These are phyloP conservation scores for Gambelia wislizenii DNA, from an alignment of 2,797 vertebrate species.

Conservation along the genomic window DNA sequence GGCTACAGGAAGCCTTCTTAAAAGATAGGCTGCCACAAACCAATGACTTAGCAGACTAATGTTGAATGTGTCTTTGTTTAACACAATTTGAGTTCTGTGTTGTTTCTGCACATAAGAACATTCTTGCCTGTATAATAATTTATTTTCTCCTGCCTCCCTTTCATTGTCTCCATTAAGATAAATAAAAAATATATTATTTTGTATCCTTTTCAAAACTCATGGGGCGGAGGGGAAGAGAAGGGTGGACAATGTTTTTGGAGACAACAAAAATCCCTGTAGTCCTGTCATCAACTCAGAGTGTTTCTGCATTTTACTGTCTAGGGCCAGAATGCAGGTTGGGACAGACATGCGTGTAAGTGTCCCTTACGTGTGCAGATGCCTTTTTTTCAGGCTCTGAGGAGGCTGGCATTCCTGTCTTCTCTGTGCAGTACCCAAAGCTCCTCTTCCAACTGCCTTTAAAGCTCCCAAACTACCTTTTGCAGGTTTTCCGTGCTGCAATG, in stretches of 20 bases:
- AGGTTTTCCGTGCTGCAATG: too few relatives aligned
- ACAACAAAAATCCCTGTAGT: not conserved
- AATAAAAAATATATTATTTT: not conserved
- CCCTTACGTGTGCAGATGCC: too few relatives aligned
- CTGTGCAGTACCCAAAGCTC: too few relatives aligned
- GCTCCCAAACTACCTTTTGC: too few relatives aligned
- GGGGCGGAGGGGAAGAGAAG: fast-evolving
- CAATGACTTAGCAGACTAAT: not conserved
- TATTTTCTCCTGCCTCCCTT: not conserved
- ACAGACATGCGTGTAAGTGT: too few relatives aligned
- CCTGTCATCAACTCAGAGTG: not conserved
- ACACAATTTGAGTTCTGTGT: too few relatives aligned
- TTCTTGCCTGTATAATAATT: not conserved
- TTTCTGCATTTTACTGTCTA: not conserved
- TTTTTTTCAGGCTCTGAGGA: too few relatives aligned
- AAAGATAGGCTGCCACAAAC: not conserved
- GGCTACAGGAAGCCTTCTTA: not conserved
- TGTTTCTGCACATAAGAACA: not conserved
- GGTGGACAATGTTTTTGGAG: not conserved
- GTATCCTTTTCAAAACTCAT: not conserved
- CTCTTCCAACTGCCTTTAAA: too few relatives aligned
- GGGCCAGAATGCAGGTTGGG: too few relatives aligned
- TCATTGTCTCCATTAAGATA: too few relatives aligned
- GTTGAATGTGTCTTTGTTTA: not conserved
- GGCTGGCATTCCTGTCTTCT: too few relatives aligned